A percentile compares a stretch with the other conserved stretches of the same genome.
Conservation (phyloP, 2,113 vertebrate species). For the Crotalus horridus region DNA sequence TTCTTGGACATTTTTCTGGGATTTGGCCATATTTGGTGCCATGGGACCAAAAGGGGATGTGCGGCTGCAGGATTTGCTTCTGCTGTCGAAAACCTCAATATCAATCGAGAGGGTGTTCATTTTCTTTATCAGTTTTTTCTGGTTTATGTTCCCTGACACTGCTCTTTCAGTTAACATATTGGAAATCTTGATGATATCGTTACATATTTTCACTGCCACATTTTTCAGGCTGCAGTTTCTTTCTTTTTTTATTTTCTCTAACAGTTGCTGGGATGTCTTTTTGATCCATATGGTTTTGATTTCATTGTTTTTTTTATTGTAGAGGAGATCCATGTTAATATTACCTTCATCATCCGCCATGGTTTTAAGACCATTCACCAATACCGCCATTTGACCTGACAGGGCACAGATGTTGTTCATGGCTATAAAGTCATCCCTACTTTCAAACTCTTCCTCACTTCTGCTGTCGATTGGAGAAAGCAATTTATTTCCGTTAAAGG, state of each 20-base stretch:
- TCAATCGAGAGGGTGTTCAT: too few relatives aligned
- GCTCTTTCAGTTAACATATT: too few relatives aligned
- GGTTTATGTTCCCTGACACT: too few relatives aligned
- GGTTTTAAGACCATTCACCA: background rate
- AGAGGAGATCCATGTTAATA: background rate
- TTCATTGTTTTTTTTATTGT: background rate
- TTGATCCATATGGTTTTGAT: background rate
- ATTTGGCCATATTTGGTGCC: too few relatives aligned
- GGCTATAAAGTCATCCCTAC: background rate
- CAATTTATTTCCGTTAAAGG: background rate
- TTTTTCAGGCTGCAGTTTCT: background rate
- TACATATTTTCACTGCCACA: background rate
- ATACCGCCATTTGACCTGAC: background rate
- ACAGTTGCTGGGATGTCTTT: background rate
- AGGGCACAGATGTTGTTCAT: constrained; percentile 9
- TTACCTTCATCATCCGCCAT: background rate
- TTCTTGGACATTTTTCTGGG: background rate
- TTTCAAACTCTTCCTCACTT: background rate
- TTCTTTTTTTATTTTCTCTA: background rate
- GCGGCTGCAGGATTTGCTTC: too few relatives aligned
- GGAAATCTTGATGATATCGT: too few relatives aligned
- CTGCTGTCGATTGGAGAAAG: background rate
- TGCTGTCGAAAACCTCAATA: too few relatives aligned
- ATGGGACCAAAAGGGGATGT: too few relatives aligned
- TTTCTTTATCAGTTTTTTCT: too few relatives aligned